These are phyloP conservation scores for Neoarius graeffei DNA, from an alignment of 2,113 vertebrate genomes.

Conservation along the genomic window DNA sequence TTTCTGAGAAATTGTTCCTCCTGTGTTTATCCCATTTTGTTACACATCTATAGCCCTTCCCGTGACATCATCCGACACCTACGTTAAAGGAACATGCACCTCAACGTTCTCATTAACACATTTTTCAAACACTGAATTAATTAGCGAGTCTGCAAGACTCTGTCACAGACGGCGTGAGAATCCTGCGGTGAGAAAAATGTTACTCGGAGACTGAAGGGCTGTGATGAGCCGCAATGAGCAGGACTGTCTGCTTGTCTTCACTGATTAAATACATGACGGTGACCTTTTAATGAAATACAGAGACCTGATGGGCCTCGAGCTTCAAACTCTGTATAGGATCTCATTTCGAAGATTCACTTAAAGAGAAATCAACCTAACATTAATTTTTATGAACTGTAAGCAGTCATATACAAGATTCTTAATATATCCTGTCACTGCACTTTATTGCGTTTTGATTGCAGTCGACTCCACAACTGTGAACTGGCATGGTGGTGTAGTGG, in stretches of 20 bases:
- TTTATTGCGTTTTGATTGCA: neutral
- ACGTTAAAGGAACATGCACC: neutral
- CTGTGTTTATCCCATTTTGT: neutral
- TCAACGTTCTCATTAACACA: neutral
- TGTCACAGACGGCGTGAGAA: neutral
- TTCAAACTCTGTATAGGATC: neutral
- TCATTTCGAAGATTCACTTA: neutral
- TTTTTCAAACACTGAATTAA: neutral
- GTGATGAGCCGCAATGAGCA: neutral
- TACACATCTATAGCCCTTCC: neutral
- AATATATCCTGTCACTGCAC: neutral
- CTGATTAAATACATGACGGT: conserved; percentile 11
- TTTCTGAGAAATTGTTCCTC: neutral
- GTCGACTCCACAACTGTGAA: neutral
- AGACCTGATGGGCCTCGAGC: neutral
- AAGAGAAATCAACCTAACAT: neutral
- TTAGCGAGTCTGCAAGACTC: neutral
- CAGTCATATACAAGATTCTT: neutral
- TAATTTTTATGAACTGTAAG: neutral
- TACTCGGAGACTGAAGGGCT: neutral
- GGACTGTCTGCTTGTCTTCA: neutral
- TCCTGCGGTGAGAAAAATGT: neutral
- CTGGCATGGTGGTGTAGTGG: too few relatives aligned
- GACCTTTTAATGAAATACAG: neutral
- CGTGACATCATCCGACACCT: neutral